phyloP scores from a whole-genome alignment of 2,797 vertebrate species.

The Lutjanus campechanus region DNA sequence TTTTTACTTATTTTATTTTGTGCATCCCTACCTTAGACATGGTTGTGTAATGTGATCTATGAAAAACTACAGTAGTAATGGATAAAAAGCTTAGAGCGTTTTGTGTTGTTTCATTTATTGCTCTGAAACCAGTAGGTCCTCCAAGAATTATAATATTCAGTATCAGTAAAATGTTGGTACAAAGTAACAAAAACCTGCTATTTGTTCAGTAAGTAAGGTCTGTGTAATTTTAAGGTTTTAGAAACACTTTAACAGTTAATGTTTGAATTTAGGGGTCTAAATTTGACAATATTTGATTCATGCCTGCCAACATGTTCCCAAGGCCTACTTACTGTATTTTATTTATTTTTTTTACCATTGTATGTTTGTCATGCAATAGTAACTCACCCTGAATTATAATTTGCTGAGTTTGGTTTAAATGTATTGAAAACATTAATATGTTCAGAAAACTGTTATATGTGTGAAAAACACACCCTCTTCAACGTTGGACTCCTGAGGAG shows the following conservation, averaged over 20 bases:
- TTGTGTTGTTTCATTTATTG: constrained; percentile 75
- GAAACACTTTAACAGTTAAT: constrained; percentile 48
- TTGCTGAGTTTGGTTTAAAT: constrained; percentile 74
- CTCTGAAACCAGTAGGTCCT: constrained; percentile 55
- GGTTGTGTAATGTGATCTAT: constrained; percentile 68
- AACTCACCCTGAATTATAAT: constrained; percentile 65
- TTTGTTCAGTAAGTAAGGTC: constrained; percentile 62
- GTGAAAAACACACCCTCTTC: constrained; percentile 63
- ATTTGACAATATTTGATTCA: constrained; percentile 58
- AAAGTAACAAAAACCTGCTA: constrained; percentile 51
- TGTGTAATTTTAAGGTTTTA: constrained; percentile 65
- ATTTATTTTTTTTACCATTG: constrained; percentile 72
- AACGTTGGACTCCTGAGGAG: constrained; percentile 79
- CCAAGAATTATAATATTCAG: constrained; percentile 44
- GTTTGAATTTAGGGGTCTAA: constrained; percentile 49
- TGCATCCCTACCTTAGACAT: constrained; percentile 67
- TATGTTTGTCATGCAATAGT: constrained; percentile 75
- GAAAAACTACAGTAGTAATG: constrained; percentile 66
- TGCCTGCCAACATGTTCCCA: constrained; percentile 60
- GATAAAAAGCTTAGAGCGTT: constrained; percentile 67
- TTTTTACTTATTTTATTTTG: constrained; percentile 68
- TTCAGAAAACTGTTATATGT: constrained; percentile 52
- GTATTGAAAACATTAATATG: constrained; percentile 71
- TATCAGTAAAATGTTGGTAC: constrained; percentile 50
- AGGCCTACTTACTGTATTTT: constrained; percentile 64